A percentile compares a stretch with the other conserved stretches of the same genome.
These are phyloP conservation scores for Penelope pileata DNA, from an alignment of 2,113 vertebrate species.

Conservation along the genomic window DNA sequence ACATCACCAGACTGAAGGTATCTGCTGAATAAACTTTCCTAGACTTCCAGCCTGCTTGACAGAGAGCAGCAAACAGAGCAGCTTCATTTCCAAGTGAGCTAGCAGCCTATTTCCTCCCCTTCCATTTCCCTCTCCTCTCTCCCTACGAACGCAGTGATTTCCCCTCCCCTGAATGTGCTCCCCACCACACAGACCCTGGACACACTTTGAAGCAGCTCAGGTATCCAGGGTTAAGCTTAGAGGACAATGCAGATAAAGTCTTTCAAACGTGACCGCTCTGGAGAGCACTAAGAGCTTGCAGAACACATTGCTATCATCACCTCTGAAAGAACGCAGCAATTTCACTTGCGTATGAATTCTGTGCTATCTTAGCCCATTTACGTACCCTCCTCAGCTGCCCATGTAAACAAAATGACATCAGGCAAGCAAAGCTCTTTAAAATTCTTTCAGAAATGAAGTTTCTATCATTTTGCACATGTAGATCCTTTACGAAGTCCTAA, in stretches of 20 bases:
- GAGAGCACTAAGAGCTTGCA: not conserved
- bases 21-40: not conserved
- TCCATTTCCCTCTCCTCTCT: not conserved
- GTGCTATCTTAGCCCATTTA: not conserved
- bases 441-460: not conserved
- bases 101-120: not conserved
- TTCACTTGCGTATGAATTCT: not conserved
- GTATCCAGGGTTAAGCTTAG: not conserved
- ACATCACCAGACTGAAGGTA: not conserved
- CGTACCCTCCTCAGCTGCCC: not conserved
- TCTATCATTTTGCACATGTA: not conserved
- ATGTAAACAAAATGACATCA: not conserved
- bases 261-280: not conserved
- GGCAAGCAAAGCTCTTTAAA: not conserved
- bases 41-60: not conserved
- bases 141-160: not conserved
- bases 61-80: not conserved
- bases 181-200: not conserved
- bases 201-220: rapidly evolving
- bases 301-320: rapidly evolving
- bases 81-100: not conserved
- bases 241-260: not conserved
- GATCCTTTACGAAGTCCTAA: not conserved
- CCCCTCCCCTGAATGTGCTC: not conserved
- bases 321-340: not conserved